A percentile compares a stretch with the other conserved stretches of the same genome.
phyloP scores from a whole-genome alignment of 2,888 invertebrate genomes.

The Brassicogethes aeneus region DNA sequence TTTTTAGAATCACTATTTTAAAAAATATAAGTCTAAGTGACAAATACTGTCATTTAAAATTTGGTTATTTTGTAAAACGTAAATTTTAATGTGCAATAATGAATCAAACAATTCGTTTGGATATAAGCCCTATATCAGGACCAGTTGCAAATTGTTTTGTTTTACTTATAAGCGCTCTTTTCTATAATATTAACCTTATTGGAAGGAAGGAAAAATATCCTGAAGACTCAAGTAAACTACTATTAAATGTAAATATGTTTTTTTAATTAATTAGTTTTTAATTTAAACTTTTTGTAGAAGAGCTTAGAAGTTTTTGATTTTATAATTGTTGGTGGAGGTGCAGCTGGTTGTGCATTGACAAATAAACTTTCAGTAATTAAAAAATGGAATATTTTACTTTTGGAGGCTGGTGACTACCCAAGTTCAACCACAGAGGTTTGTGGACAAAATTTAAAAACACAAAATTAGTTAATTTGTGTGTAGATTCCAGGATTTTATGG shows the following conservation, averaged over 20 bases:
- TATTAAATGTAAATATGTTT: constrained; percentile 18
- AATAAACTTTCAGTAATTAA: constrained; percentile 38
- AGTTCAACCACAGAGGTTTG: constrained; percentile 21
- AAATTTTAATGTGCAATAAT: too few relatives aligned
- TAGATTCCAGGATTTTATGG: constrained; percentile 23
- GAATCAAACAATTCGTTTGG: constrained; percentile 8
- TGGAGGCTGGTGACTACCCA: constrained; percentile 35
- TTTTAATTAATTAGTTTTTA: constrained; percentile 2
- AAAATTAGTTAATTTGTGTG: constrained; percentile 1
- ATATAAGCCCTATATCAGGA: constrained; percentile 21
- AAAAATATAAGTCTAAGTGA: too few relatives aligned
- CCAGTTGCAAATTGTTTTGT: constrained; percentile 25
- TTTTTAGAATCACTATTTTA: too few relatives aligned
- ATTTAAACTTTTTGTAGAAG: too few relatives aligned
- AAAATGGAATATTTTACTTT: constrained; percentile 33
- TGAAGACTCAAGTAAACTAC: constrained; percentile 18
- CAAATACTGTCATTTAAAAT: too few relatives aligned
- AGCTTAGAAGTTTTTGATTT: constrained; percentile 37
- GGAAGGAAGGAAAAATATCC: constrained; percentile 23
- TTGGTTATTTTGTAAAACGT: too few relatives aligned
- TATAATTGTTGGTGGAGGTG: constrained; percentile 43
- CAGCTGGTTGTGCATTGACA: constrained; percentile 44
- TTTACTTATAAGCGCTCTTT: constrained; percentile 24
- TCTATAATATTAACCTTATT: constrained; percentile 23
- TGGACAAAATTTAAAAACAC: constrained; percentile 4